Percentiles rank a stretch among this genome's conserved stretches.
These are phyloP conservation scores for Apus apus DNA, from an alignment of 2,113 vertebrate species.

Conservation along the genomic window DNA sequence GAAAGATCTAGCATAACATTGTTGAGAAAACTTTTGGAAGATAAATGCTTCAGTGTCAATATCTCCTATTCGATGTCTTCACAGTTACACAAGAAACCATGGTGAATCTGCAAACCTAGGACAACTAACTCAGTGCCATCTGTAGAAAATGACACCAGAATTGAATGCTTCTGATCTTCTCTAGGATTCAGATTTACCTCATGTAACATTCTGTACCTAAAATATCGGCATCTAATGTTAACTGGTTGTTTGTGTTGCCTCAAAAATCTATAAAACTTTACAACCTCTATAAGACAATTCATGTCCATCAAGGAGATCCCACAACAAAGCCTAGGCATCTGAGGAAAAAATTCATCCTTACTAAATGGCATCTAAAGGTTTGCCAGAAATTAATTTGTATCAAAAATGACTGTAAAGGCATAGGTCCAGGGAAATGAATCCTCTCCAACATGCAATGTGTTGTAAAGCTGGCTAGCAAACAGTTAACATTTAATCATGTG, in stretches of 20 bases:
- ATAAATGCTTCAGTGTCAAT: not conserved
- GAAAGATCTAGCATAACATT: not conserved
- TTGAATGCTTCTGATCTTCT: not conserved
- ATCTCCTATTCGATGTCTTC: not conserved
- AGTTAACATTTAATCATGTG: not conserved
- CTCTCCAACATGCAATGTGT: not conserved
- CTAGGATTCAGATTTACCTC: not conserved
- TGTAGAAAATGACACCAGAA: not conserved
- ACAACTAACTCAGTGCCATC: not conserved
- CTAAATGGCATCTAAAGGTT: not conserved
- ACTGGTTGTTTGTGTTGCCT: not conserved
- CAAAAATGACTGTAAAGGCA: not conserved
- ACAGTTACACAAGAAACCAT: not conserved
- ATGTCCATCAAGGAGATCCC: not conserved
- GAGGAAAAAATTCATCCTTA: not conserved
- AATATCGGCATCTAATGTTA: not conserved
- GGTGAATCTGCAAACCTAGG: not conserved
- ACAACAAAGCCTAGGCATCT: not conserved
- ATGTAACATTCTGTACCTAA: not conserved
- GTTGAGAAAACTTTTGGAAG: not conserved
- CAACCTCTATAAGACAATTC: not conserved
- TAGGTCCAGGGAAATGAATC: not conserved
- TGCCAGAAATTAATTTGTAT: not conserved
- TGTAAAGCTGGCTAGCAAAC: not conserved
- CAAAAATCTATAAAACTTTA: not conserved